A percentile compares a stretch with the other conserved stretches of the same genome.
Conservation (phyloP, 2,113 vertebrate species). For the Microcebus lehilahytsara region DNA sequence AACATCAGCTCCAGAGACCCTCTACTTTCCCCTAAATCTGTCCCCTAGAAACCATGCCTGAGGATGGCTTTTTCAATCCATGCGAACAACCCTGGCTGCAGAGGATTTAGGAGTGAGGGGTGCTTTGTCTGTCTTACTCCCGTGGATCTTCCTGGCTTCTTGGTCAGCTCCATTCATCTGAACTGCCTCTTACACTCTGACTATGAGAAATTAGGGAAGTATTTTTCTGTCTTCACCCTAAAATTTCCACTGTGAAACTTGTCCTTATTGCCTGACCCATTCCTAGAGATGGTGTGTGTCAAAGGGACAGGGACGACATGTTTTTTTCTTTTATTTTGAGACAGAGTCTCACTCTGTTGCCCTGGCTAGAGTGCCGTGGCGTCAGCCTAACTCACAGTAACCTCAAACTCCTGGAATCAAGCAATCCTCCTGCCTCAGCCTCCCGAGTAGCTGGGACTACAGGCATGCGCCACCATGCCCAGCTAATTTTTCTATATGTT, state of each 20-base stretch:
- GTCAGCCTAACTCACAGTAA: too few relatives aligned
- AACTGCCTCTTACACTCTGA: neutral
- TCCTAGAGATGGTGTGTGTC: neutral
- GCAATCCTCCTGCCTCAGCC: too few relatives aligned
- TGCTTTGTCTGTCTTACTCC: neutral
- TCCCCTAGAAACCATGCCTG: neutral
- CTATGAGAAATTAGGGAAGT: neutral
- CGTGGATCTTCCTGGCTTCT: conserved; percentile 2
- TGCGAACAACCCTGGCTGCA: neutral
- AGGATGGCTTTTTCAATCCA: neutral
- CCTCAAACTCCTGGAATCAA: too few relatives aligned
- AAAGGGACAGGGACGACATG: neutral
- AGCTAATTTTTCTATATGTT: too few relatives aligned
- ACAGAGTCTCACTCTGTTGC: too few relatives aligned
- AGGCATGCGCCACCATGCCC: too few relatives aligned
- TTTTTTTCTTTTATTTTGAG: neutral
- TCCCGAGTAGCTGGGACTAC: too few relatives aligned
- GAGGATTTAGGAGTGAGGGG: neutral
- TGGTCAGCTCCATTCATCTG: neutral
- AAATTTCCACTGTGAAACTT: neutral
- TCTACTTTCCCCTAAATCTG: neutral
- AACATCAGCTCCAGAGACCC: neutral
- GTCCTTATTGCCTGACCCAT: neutral
- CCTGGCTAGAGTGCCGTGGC: too few relatives aligned
- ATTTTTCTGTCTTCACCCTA: neutral